Conservation (phyloP, 2,888 invertebrate genomes). For the Coenonympha arcania region DNA sequence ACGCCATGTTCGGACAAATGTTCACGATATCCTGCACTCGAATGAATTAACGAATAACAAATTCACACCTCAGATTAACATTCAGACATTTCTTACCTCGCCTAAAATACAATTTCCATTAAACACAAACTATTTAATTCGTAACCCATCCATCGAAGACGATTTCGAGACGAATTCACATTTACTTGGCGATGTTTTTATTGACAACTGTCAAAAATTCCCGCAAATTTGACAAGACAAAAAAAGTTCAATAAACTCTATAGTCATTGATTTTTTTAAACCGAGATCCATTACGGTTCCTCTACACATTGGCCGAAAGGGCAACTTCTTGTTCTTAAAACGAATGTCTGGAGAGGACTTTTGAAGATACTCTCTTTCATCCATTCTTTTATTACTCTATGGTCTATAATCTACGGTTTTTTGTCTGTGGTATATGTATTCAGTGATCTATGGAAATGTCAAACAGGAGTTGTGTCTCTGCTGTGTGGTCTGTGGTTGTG, state of each 20-base stretch:
- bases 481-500: no score
- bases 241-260: neutral
- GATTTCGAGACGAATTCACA: constrained; percentile 40
- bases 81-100: constrained; percentile 32
- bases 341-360: no score
- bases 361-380: no score
- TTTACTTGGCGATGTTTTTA: constrained; percentile 55
- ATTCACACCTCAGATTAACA: constrained; percentile 25
- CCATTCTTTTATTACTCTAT: no score
- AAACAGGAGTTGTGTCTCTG: no score
- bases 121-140: constrained; percentile 32
- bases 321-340: no score
- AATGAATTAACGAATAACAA: constrained; percentile 25
- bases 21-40: constrained; percentile 27
- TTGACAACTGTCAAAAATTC: constrained; percentile 69
- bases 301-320: no score
- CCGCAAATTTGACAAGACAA: constrained; percentile 58
- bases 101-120: constrained; percentile 27
- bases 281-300: no score
- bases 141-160: constrained; percentile 52
- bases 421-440: no score
- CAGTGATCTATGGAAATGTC: no score
- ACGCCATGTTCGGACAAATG: constrained; percentile 66
- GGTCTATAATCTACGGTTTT: no score
- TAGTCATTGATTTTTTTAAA: constrained; percentile 1